Conservation (phyloP, 2,113 vertebrate species). For the Climacteris rufus region DNA sequence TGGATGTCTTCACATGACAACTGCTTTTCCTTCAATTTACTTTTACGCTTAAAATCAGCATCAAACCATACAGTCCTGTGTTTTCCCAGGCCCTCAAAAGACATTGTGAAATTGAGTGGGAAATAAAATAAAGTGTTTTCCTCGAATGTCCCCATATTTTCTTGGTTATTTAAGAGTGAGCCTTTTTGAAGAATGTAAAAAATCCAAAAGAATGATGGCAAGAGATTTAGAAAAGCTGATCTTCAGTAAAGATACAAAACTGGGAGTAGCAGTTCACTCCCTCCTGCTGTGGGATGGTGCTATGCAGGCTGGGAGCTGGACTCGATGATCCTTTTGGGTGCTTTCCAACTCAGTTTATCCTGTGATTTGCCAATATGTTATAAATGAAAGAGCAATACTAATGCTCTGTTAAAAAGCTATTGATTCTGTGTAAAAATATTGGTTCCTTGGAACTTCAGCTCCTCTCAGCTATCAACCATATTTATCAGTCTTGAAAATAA, state of each 20-base stretch:
- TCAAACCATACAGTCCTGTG: not conserved
- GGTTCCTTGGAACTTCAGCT: not conserved
- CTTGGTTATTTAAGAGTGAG: not conserved
- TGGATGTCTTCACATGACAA: not conserved
- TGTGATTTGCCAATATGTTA: not conserved
- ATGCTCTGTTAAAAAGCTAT: not conserved
- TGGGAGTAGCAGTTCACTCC: not conserved
- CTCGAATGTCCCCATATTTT: not conserved
- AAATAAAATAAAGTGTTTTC: not conserved
- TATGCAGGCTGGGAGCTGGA: not conserved
- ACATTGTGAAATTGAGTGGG: not conserved
- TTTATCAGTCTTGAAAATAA: not conserved
- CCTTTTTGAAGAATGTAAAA: not conserved
- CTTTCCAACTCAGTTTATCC: not conserved
- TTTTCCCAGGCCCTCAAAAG: not conserved
- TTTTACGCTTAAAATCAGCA: not conserved
- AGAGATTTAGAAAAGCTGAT: not conserved
- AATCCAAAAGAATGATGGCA: not conserved
- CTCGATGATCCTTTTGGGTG: not conserved
- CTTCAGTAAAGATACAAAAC: not conserved
- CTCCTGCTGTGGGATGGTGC: not conserved
- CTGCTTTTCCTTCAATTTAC: slow-evolving; percentile 20
- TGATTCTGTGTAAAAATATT: not conserved
- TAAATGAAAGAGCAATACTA: not conserved
- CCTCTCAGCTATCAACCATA: not conserved